These are phyloP conservation scores for Bergia sp. DNA, from an alignment of 92 coral and sea anemone genomes.

Conservation along the genomic window DNA sequence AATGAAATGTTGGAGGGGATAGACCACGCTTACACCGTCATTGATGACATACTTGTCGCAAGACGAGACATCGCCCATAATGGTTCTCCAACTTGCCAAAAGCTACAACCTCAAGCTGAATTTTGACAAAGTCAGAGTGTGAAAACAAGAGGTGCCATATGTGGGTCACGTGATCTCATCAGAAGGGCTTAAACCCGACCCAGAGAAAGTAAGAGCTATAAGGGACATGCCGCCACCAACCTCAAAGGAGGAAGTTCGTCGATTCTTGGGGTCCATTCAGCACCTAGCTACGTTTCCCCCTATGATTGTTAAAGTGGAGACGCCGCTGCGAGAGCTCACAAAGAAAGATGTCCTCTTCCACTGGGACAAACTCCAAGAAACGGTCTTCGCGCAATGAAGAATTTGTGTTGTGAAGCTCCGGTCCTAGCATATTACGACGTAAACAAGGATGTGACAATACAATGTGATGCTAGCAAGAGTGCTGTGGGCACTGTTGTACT, in stretches of 20 bases:
- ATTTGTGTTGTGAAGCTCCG: conserved; percentile 57
- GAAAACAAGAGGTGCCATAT: too few species aligned
- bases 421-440: conserved; percentile 64
- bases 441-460: conserved; percentile 54
- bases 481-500: conserved; percentile 62
- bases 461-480: conserved; percentile 64
- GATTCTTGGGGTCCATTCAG: conserved; percentile 53
- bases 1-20: conserved; percentile 55
- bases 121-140: conserved; percentile 62
- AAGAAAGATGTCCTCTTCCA: conserved; percentile 28
- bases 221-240: conserved; percentile 56
- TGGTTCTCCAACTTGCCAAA: conserved; percentile 60
- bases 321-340: conserved; percentile 56
- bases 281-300: conserved; percentile 54
- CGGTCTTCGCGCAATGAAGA: conserved; percentile 38
- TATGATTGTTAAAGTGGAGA: conserved; percentile 53
- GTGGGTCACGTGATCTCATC: conserved; percentile 53
- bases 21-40: conserved; percentile 35
- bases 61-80: conserved; percentile 54
- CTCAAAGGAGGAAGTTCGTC: conserved; percentile 52
- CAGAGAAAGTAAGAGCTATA: conserved; percentile 65
- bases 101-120: conserved; percentile 55
- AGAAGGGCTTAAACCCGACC: conserved; percentile 60
- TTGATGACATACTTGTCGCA: conserved; percentile 52
- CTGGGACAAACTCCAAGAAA: conserved; percentile 36